Evolutionary conservation across 2,797 vertebrate genomes (phyloP), one percentile per base, ranked within the genome.

Genomic region (Sphenopsis melanotis): DNA sequence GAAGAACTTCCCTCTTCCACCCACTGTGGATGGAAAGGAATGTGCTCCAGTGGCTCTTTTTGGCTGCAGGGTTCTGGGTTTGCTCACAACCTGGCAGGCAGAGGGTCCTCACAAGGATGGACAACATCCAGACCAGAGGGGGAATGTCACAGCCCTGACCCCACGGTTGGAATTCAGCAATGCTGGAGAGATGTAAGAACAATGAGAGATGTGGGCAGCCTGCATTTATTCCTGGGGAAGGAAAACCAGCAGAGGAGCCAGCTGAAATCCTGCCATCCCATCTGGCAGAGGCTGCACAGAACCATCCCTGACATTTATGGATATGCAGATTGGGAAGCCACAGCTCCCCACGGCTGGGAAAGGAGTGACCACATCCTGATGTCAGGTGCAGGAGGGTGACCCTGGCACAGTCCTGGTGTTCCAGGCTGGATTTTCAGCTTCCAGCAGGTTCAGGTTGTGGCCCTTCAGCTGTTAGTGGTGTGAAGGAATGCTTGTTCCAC

Each of bases 201-300:
- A 59, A 36, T 65, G 52, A 34, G 79, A 91, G 72, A 26, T 13
- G 39, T 27, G 61, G 36, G 50, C 23, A 4, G 57, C 27, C 87
- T 56, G 69, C 3, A 0, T 44, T 78, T 57, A 30, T 72, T 94
- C 55, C 52, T 52, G 52, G 52, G 61, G 65, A 90, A 66, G 7
- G 49, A 86, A 74, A 90, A 60, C 29, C 1, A 0, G 6, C 22
- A 27, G 52, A 86, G 32, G 13, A 95, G 55, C 70, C 83, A 70
- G 65, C 80, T 96, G 89, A 96, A 96, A 90, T n/a, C 59, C 63
- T 93, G 89, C 92, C 85, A 94, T 70, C 59, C 83, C 77, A 63
- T 82, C 89, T 93, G 92, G 85, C 91, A 96, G 69, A n/a, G 50
- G 57, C 69, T 87, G 55, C 0, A 63, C 0, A 53, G 72, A 94